These are phyloP conservation scores for Babyrousa celebensis DNA, from an alignment of 2,797 vertebrate species.

Conservation along the genomic window DNA sequence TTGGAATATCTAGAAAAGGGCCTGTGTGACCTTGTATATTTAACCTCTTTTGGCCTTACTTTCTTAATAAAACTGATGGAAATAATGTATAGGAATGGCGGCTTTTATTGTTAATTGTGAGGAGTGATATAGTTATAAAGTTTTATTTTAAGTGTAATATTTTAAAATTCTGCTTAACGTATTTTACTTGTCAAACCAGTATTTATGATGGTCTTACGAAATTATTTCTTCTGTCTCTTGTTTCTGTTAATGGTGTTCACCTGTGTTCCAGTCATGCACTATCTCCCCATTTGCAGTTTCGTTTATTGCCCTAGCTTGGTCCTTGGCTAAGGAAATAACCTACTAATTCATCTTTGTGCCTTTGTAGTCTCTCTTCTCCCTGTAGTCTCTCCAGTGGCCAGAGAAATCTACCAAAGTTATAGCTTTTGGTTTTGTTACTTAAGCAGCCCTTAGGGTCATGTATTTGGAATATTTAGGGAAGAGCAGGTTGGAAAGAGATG, in stretches of 20 bases:
- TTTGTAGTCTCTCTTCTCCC: not conserved
- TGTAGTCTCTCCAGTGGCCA: not conserved
- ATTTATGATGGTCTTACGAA: not conserved
- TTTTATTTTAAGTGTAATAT: not conserved
- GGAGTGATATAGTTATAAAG: not conserved
- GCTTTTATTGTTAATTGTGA: slow-evolving; percentile 49
- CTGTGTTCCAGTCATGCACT: not conserved
- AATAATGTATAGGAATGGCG: slow-evolving; percentile 8
- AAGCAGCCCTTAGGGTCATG: not conserved
- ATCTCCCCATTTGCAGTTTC: not conserved
- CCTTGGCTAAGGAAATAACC: not conserved
- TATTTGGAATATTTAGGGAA: not conserved
- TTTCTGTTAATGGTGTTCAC: slow-evolving; percentile 44
- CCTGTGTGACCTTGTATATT: not conserved
- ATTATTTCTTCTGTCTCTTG: not conserved
- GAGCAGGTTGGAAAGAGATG: not conserved
- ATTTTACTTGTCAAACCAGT: slow-evolving; percentile 9
- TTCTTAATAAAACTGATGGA: slow-evolving; percentile 48
- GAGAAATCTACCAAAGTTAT: not conserved
- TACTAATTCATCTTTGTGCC: not conserved
- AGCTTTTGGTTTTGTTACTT: slow-evolving; percentile 19
- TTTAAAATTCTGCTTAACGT: slow-evolving; percentile 15
- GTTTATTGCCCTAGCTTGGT: not conserved
- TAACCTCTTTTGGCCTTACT: not conserved
- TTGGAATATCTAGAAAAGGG: slow-evolving; percentile 33